Base-by-base conservation (phyloP, 92 coral and sea anemone genomes). In the Metridium senile region DNA sequence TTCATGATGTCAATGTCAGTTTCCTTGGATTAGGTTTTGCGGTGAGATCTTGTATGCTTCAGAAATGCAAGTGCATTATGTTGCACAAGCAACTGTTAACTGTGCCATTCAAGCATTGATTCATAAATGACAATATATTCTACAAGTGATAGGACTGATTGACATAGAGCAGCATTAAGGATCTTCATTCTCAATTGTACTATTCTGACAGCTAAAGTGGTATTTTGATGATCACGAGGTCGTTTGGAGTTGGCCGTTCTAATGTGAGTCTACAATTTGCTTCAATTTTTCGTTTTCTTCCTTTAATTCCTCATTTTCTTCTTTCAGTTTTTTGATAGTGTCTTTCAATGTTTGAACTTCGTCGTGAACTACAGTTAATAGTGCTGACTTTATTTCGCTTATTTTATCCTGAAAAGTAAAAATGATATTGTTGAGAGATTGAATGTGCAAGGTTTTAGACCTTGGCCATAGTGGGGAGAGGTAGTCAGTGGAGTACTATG, bases 341-440 rank as follows among this genome's bases (percentile, higher is more conserved):
- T 89, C 96, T 86, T 96, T 96, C 76, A 96, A 84, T 79, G 94
- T 96, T 68, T 92, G 94, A 39, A 96, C 99, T 80, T 96, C 99
- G 71, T 93, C 96, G 62, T 96, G 92, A 26, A 96, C 99, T 69
- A 89, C 97, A 72, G 84, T 84, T 29, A 96, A 85, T 57, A 96
- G 89, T 54, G 95, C 96, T 32, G 96, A 85, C 80, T 96, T 96
- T 71, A 96, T 96, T 81, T 92, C 97, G 22, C 90, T 93, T 59
- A 96, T 93, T 76, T 96, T 97, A 80, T 93, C 97, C 99, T 96
- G 74, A 2, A 86, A 86, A 62, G 64, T 26, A 67, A 74, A 3
- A 68, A 21, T 19, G 63, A 33, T 34, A 1, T 22, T 11, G 21
- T 66, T 43, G 29, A 46, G 62, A 26, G n/a, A 17, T 26, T 26